Evolutionary conservation across 2,797 vertebrate genomes (phyloP).

Genomic region (Gouania willdenowi): DNA sequence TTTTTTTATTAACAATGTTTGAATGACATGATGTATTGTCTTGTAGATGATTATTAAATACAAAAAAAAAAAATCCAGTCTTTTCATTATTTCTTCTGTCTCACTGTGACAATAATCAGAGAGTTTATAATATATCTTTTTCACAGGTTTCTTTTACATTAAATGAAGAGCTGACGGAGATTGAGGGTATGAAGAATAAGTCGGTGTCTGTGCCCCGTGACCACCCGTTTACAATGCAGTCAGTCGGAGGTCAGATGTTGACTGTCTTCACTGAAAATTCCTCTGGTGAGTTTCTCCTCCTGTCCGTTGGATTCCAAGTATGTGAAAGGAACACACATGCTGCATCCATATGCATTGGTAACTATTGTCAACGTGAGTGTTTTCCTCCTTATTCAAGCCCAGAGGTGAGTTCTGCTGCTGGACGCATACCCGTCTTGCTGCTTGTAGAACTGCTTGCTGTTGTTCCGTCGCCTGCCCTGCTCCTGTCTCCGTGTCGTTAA

Average conservation of each 20-base stretch:
- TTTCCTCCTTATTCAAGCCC: slow-evolving; percentile 1
- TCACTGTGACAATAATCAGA: no score
- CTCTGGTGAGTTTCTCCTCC: slow-evolving; percentile 68
- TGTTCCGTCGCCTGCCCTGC: slow-evolving; percentile 17
- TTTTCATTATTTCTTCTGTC: no score
- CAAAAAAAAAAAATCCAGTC: no score
- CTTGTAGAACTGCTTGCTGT: slow-evolving; percentile 26
- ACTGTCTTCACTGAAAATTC: slow-evolving; percentile 90
- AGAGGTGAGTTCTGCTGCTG: slow-evolving; percentile 40
- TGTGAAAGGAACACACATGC: background rate
- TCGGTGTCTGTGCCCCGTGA: slow-evolving; percentile 88
- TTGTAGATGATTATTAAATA: no score
- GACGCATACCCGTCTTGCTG: background rate
- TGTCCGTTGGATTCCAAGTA: background rate
- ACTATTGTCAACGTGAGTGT: background rate
- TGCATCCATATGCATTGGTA: background rate
- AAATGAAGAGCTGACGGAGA: slow-evolving; percentile 92
- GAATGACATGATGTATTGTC: no score
- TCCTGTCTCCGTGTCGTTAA: slow-evolving; percentile 26
- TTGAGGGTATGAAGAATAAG: slow-evolving; percentile 86
- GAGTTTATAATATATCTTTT: no score
- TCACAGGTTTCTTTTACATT: slow-evolving; percentile 95
- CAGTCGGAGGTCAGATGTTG: slow-evolving; percentile 92
- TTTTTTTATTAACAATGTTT: no score
- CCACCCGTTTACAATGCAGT: slow-evolving; percentile 94